Conservation (phyloP, 2,113 vertebrate species). For the Semnornis frantzii region DNA sequence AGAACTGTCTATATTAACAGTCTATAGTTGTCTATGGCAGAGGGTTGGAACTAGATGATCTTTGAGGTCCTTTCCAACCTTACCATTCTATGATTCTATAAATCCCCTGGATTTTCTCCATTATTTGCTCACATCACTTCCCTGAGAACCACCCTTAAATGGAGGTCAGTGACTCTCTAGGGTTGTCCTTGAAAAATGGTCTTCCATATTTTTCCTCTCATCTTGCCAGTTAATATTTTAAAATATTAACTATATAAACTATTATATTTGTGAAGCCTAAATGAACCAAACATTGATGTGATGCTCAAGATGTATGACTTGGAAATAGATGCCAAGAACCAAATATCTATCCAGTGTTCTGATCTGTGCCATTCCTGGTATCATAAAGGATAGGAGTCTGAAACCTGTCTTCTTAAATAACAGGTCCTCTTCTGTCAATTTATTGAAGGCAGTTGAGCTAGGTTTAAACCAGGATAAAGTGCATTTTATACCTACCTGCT, state of each 20-base stretch:
- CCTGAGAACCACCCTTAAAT: not conserved
- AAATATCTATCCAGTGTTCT: not conserved
- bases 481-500: not conserved
- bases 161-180: not conserved
- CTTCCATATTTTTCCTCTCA: not conserved
- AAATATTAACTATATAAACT: not conserved
- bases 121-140: not conserved
- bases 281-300: not conserved
- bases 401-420: not conserved
- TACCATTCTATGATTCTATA: not conserved
- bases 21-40: no score
- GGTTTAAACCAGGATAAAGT: not conserved
- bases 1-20: not conserved
- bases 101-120: not conserved
- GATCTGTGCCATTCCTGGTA: not conserved
- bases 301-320: no score
- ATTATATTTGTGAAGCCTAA: no score
- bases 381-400: not conserved
- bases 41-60: no score
- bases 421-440: not conserved
- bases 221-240: not conserved
- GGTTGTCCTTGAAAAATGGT: not conserved
- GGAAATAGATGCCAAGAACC: not conserved
- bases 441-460: not conserved
- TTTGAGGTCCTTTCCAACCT: no score